A percentile compares a stretch with the other conserved stretches of the same genome.
Conservation (phyloP, 30 jellyfish, hydroid and myxozoan genomes). For the Pelagia noctiluca region DNA sequence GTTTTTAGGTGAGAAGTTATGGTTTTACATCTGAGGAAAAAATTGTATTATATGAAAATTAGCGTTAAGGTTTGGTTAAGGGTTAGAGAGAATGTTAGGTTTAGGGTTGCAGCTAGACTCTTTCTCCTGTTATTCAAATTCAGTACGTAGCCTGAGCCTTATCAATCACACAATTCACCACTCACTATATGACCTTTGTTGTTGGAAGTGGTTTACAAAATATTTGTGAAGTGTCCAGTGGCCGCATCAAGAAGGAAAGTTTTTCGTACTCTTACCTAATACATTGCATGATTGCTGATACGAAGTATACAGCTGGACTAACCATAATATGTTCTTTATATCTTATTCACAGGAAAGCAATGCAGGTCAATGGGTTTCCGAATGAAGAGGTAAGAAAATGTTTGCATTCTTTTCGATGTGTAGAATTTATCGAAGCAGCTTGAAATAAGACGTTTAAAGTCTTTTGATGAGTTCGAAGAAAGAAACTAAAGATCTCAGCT, state of each 20-base stretch:
- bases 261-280: neutral
- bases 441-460: neutral
- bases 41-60: neutral
- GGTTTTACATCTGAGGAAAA: neutral
- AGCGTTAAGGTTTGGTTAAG: neutral
- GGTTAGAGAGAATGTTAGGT: too few species aligned
- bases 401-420: neutral
- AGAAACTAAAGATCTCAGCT: too few species aligned
- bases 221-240: too few species aligned
- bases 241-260: too few species aligned
- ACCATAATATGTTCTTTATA: slow-evolving; percentile 1
- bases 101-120: too few species aligned
- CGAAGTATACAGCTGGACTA: neutral
- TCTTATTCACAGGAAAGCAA: slow-evolving; percentile 43
- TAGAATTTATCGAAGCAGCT: neutral
- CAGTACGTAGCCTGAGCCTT: too few species aligned
- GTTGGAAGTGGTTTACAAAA: too few species aligned
- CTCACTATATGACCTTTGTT: too few species aligned
- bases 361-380: slow-evolving; percentile 60
- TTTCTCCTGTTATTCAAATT: too few species aligned
- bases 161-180: too few species aligned
- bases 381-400: slow-evolving; percentile 52
- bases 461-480: too few species aligned
- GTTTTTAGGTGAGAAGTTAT: slow-evolving; percentile 39
- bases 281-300: neutral